Percentiles rank a stretch among this genome's conserved stretches.
Conservation (phyloP, 30 jellyfish, hydroid and myxozoan species). For the Aurelia sp. region DNA sequence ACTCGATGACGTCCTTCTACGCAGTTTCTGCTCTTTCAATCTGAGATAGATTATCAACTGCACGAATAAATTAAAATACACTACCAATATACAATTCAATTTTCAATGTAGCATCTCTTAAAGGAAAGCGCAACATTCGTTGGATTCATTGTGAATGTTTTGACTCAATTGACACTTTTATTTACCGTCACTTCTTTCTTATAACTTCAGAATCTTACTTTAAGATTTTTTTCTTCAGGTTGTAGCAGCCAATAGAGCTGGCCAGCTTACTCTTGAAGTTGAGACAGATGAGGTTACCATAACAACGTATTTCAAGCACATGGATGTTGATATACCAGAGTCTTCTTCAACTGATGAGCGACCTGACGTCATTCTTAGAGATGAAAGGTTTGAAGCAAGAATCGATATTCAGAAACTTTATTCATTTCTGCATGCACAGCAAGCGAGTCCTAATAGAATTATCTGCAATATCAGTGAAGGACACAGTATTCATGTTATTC, state of each 20-base stretch:
- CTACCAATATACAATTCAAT: too few species aligned
- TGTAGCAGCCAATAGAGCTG: conserved; percentile 73
- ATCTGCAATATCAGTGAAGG: conserved; percentile 80
- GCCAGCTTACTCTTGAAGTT: conserved; percentile 72
- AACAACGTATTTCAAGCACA: conserved; percentile 76
- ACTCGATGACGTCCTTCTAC: too few species aligned
- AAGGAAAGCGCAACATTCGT: too few species aligned
- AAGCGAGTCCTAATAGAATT: conserved; percentile 46
- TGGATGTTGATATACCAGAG: conserved; percentile 48
- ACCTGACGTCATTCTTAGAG: conserved; percentile 39
- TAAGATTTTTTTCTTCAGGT: conserved; percentile 51
- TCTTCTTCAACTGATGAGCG: conserved; percentile 36
- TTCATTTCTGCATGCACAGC: conserved; percentile 89
- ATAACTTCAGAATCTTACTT: too few species aligned
- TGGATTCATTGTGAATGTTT: too few species aligned
- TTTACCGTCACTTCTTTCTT: too few species aligned
- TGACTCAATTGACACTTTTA: too few species aligned
- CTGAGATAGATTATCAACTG: too few species aligned
- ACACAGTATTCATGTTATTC: conserved; percentile 69
- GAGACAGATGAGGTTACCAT: conserved; percentile 92
- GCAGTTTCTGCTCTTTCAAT: too few species aligned
- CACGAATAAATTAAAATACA: too few species aligned
- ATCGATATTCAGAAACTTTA: conserved; percentile 78
- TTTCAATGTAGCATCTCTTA: too few species aligned
- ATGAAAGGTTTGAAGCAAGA: conserved; percentile 80